Evolutionary conservation across 1,140 invertebrate genomes (phyloP), one percentile per base, ranked within the genome.

Genomic region (Bombus cullumanus): DNA sequence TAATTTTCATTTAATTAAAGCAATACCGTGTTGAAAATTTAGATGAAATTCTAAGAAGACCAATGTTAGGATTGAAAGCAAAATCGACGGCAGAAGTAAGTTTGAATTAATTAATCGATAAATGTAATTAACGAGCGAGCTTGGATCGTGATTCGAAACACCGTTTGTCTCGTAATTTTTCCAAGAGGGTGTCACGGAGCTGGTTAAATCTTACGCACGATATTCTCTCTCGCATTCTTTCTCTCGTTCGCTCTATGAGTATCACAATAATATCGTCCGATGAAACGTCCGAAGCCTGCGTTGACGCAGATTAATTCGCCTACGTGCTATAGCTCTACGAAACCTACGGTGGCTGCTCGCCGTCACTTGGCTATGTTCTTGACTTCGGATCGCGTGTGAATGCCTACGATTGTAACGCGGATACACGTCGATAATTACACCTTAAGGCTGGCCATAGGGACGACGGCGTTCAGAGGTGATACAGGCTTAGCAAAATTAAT

Each of bases 251-350:
- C 75, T 53, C 72, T 83, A 89, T 78, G 88, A 95, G 89, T 95
- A 95, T 95, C 95, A 95, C 95, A 95, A 95, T 94, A 90, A 94
- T 95, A 93, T 94, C 94, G 93, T 93, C 93, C 93, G 91, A 94
- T 93, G 94, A 93, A 95, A 94, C 94, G 93, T 94, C 93, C 91
- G 92, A 95, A 95, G 93, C 92, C 88, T 94, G 90, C 89, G 89
- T 85, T 77, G 73, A n/a, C 82, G 75, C 82, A 81, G 57, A 41
- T 72, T 73, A 22, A 59, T 81, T 85, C 18, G 78, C 59, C 83
- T 74, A 85, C 41, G 41, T n/a, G 81, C 59, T 83, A 75, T 64
- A 78, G 25, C 25, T 64, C 57, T 78, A 41, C 18, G 31, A 47
- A 41, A 39, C 6, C 69, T 73, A 74, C 53, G 47, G 18, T 78